Base-by-base conservation (phyloP, 64 coral and sea anemone species). In the Actinia equina region DNA sequence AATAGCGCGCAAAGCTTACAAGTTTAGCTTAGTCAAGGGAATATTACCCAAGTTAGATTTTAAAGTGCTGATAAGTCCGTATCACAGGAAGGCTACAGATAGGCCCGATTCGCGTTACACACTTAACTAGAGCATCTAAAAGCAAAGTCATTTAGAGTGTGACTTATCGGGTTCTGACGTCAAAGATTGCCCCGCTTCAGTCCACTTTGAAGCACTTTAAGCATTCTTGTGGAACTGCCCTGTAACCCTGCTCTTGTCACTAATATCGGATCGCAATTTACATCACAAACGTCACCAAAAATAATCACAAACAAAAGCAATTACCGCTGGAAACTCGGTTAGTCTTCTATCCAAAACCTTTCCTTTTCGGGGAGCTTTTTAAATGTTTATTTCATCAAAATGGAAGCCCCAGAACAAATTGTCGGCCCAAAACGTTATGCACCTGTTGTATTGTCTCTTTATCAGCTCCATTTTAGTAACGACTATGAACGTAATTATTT, bases 221-320 rank as follows among this genome's bases (percentile, higher is more conserved):
- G 88, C 94, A 97, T 97, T 97, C 94, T 97, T 97, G 63, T 55
- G 91, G 85, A 90, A 87, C 71, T 37, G 60, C 80, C 83, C 71
- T 82, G 94, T 97, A 97, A 84, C 94, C 94, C 89, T 90, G 94
- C 53, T 90, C 77, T 79, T 90, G 91, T 86, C 88, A 93, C 20
- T 86, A 56, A 41, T 77, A 77, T 90, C 86, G 59, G 91, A 83
- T 86, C 44, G 7, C 94, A 87, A 97, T 97, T 97, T 89, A 88
- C 94, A 97, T 97, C 88, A 97, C 94, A 95, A 95, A 88, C 91
- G 90, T 82, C 44, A 74, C 27, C 77, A 77, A 93, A 62, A 92
- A 79, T 87, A 87, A 91, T 79, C 91, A 89, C 84, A 90, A 97
- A 97, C 94, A 97, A 97, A 93, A 88, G 88, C 85, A 97, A 97